Base-by-base conservation (phyloP, 1,140 invertebrate species). In the Drosophila miranda region DNA sequence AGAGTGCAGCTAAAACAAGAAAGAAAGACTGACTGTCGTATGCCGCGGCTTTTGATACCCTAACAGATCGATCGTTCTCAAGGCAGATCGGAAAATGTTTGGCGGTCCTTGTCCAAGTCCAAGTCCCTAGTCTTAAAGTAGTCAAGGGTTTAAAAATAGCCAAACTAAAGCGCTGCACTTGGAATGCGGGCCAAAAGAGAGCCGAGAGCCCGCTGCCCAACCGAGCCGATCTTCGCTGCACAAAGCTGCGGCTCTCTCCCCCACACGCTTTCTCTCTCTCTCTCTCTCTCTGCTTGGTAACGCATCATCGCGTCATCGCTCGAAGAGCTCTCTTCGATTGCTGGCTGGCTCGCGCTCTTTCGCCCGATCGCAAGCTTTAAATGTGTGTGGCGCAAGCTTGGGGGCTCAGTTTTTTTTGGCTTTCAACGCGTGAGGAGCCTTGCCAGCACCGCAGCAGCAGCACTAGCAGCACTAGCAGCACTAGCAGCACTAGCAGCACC, bases 331-430 rank as follows among this genome's bases (percentile, higher is more conserved):
- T 45, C 60, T 44, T 21, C 34, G 34, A n/a, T 42, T 21, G 23
- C 23, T 26, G 4, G 23, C 3, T 26, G 23, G 23, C 23, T 26
- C 4, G 3, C 14, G 9, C 30, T 41, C 58, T 30, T 21, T 55
- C 41, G 28, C 28, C 7, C 8, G 26, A 45, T 42, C 46, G 46
- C 41, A 53, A 73, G 70, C 69, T 83, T 83, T 84, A 75, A 79
- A 75, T 75, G 75, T 75, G 66, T 60, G 59, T 42, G 71, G 61
- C 57, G 59, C 76, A 60, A 79, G 78, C 66, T 84, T 68, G 55
- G 67, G 48, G 55, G 68, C 50, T 84, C 43, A 84, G 75, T 74
- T 49, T 28, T 34, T 48, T 63, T 73, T 46, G 63, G 69, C 59
- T 74, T 42, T 51, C 59, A 74, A 64, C 70, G 70, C 70, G 59